phyloP scores from a whole-genome alignment of 2,797 vertebrate species.

The Phalloptychus januarius region DNA sequence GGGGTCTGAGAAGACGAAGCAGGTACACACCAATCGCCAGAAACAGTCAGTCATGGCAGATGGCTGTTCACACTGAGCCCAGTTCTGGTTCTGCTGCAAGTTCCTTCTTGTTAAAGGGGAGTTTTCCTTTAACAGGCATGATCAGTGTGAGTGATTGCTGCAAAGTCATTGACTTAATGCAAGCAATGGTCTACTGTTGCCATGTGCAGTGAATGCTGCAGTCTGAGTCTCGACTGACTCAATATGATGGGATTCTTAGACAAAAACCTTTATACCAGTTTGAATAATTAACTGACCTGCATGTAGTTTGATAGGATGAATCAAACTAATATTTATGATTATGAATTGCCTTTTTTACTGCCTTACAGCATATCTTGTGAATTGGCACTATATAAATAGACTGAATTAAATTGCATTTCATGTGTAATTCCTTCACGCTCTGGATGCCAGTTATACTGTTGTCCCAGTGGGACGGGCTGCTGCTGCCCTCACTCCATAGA shows the following conservation, averaged over 20 bases:
- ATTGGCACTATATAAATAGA: neutral
- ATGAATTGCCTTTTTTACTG: neutral
- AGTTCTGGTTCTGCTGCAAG: neutral
- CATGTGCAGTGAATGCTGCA: neutral
- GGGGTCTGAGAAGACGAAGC: too few relatives aligned
- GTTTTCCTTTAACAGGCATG: neutral
- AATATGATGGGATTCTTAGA: too few relatives aligned
- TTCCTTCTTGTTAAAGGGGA: neutral
- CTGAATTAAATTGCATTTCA: neutral
- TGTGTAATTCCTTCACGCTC: neutral
- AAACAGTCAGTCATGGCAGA: neutral
- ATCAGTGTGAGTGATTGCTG: neutral
- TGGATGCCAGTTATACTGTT: neutral
- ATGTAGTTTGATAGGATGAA: neutral
- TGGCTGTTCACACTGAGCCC: neutral
- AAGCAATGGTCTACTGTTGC: neutral
- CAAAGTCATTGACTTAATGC: neutral
- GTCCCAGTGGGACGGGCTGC: neutral
- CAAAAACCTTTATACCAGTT: neutral
- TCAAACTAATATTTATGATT: neutral
- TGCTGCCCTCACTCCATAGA: neutral
- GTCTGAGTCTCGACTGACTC: neutral
- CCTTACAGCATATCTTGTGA: neutral
- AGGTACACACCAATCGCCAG: too few relatives aligned
- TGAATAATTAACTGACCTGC: neutral